A percentile compares a stretch with the other conserved stretches of the same genome.
Evolutionary conservation across 2,888 invertebrate genomes (phyloP).

Genomic region (Lypha dubia): DNA sequence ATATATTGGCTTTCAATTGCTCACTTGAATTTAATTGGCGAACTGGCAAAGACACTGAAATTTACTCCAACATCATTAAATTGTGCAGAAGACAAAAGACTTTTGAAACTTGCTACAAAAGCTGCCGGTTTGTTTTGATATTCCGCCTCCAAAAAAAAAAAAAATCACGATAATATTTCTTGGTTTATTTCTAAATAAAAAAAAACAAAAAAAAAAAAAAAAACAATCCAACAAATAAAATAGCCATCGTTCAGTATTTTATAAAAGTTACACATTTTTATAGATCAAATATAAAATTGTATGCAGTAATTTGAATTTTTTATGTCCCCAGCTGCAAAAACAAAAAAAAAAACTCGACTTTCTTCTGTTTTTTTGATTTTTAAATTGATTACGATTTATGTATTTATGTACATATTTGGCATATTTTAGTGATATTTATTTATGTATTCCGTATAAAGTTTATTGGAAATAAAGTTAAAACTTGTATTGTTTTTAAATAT

Average conservation of each 20-base stretch:
- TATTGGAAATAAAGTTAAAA: conserved; percentile 23
- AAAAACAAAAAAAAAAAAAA: conserved; percentile 6
- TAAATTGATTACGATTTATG: neutral
- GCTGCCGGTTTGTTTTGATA: neutral
- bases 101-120: no score
- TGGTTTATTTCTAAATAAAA: conserved; percentile 9
- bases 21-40: no score
- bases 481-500: conserved; percentile 5
- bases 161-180: conserved; percentile 2
- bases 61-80: no score
- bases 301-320: conserved; percentile 42
- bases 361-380: conserved; percentile 10
- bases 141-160: neutral
- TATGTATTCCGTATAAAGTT: conserved; percentile 22
- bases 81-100: no score
- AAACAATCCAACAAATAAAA: conserved; percentile 7
- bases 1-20: no score
- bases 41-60: no score
- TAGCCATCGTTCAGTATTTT: conserved; percentile 41
- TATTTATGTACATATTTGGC: neutral
- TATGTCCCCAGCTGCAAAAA: neutral
- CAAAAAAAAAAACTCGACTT: no score
- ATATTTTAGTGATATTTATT: conserved; percentile 26
- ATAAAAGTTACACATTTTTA: conserved; percentile 46
- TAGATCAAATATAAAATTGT: conserved; percentile 50